These are phyloP conservation scores for Todus mexicanus DNA, from an alignment of 2,797 vertebrate genomes.

Conservation along the genomic window DNA sequence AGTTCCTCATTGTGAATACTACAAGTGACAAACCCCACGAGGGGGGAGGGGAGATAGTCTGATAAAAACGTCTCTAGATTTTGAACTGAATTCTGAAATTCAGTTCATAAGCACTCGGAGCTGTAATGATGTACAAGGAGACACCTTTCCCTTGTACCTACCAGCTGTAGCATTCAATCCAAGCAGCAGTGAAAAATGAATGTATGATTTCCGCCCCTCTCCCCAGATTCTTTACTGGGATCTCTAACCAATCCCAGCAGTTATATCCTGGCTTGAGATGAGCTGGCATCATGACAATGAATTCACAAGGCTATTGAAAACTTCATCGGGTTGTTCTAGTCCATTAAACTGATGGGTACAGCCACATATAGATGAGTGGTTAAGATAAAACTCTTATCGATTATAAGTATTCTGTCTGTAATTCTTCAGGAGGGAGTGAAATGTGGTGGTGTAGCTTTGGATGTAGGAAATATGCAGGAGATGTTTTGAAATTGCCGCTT, in stretches of 20 bases:
- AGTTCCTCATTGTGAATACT: too few relatives aligned
- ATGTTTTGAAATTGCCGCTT: neutral
- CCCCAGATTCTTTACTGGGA: neutral
- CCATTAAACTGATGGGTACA: neutral
- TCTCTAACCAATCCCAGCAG: neutral
- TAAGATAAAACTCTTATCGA: neutral
- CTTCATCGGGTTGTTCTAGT: neutral
- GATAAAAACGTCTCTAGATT: neutral
- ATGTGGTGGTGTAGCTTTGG: neutral
- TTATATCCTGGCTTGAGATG: neutral
- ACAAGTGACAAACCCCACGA: too few relatives aligned
- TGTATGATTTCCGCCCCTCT: too few relatives aligned
- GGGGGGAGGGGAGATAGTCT: too few relatives aligned
- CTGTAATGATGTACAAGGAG: neutral
- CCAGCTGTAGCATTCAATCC: neutral
- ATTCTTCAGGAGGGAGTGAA: neutral
- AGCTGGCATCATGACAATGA: neutral
- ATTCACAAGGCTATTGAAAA: neutral
- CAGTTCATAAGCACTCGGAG: neutral
- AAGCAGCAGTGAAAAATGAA: neutral
- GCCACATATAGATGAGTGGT: neutral
- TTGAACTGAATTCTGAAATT: neutral
- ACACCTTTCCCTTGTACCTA: neutral
- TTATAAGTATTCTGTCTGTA: neutral
- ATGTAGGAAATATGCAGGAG: neutral